These are phyloP conservation scores for Heterodera filipjevi DNA, from an alignment of 2,888 invertebrate species.

Conservation along the genomic window DNA sequence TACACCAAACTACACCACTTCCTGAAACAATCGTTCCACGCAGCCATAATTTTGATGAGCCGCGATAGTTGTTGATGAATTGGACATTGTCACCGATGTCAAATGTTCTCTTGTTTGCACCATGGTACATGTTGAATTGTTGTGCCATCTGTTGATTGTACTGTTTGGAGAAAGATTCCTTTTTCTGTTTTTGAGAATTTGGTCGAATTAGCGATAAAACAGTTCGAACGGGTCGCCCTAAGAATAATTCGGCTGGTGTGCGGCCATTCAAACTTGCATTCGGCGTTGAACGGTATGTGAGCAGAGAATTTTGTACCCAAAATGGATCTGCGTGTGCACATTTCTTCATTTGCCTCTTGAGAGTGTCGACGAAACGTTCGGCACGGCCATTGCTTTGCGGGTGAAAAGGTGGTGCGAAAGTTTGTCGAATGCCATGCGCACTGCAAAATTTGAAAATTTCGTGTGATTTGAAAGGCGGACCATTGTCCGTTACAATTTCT, in stretches of 20 bases:
- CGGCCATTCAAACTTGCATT: conserved; percentile 3
- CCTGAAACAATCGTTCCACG: no score
- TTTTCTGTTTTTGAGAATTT: neutral
- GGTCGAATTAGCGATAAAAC: neutral
- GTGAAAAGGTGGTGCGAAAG: neutral
- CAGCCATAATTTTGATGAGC: no score
- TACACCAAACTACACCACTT: no score
- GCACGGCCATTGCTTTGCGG: neutral
- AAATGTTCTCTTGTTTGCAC: no score
- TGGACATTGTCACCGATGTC: no score
- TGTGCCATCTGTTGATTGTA: no score
- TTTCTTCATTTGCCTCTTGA: neutral
- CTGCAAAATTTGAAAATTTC: neutral
- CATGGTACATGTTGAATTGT: no score
- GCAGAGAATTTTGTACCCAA: neutral
- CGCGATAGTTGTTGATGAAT: no score
- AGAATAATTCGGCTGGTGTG: conserved; percentile 20
- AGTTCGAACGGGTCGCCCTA: conserved; percentile 4
- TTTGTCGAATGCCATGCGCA: neutral
- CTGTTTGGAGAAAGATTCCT: no score
- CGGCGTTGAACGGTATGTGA: conserved; percentile 15
- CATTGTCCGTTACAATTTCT: neutral
- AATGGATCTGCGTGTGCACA: neutral
- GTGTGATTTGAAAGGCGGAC: neutral
- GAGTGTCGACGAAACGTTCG: neutral